Evolutionary conservation across 2,797 vertebrate genomes (phyloP).

Genomic region (Choloepus didactylus): DNA sequence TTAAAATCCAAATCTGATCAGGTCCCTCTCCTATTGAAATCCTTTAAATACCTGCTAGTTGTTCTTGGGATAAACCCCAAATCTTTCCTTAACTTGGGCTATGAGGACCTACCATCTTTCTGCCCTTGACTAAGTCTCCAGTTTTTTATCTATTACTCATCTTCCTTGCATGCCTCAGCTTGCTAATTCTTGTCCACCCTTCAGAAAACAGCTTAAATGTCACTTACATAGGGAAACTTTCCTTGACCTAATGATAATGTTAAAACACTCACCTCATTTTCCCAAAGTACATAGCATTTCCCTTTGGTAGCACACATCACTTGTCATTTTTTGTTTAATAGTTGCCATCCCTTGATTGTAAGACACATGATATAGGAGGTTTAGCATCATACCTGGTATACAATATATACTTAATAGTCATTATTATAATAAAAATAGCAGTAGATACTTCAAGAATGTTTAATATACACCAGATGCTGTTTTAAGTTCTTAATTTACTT

Average conservation of each 20-base stretch:
- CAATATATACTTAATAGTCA: background rate
- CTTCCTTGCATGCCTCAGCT: background rate
- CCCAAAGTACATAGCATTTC: background rate
- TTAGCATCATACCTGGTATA: background rate
- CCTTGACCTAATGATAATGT: background rate
- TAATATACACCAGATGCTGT: background rate
- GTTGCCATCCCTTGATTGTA: background rate
- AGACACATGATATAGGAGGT: background rate
- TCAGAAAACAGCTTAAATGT: background rate
- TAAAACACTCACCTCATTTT: background rate
- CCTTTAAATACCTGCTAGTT: constrained; percentile 28
- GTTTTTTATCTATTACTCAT: background rate
- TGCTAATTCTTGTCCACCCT: background rate
- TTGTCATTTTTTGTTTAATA: background rate
- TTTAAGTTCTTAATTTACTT: background rate
- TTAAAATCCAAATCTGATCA: constrained; percentile 49
- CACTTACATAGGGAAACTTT: background rate
- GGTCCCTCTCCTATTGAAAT: background rate
- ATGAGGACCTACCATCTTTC: background rate
- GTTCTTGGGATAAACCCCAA: background rate
- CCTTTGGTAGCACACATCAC: background rate
- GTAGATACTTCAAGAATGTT: background rate
- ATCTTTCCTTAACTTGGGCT: background rate
- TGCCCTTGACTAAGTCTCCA: background rate
- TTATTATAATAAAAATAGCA: background rate